Evolutionary conservation across 1,140 invertebrate genomes (phyloP), one percentile per base, ranked within the genome.

Genomic region (Globodera ellingtonae): DNA sequence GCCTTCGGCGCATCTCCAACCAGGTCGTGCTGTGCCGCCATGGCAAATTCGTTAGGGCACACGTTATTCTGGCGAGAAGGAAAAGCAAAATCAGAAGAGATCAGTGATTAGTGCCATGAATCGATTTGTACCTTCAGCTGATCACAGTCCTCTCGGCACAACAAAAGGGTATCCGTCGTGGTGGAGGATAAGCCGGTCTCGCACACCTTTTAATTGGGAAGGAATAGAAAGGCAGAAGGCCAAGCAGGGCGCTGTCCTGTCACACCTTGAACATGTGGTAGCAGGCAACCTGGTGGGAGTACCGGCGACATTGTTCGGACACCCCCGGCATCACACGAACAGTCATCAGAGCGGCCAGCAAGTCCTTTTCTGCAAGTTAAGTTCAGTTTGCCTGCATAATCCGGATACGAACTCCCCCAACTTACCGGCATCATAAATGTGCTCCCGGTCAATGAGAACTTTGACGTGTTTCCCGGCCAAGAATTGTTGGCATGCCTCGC

Each of bases 1-100:
- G 84, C 77, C 66, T 87, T 85, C 46, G 85, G 85, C 6, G 82
- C 83, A 78, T 85, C 84, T 6, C 84, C 84, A 2, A 85, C 81
- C 13, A 85, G 44, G 18, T 86, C 84, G 72, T 85, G 85, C 66
- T 86, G 83, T 72, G 85, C 84, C 47, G 84, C 84, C 83, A 85
- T 79, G 8, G 85, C 50, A 66, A 84, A 83, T 67, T 86, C 84
- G 46, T 79, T 83, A n/a, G 84, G 85, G 66, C 84, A 85, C 35
- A 85, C 65, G n/a, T 83, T 47, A 47, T 82, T 82, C 83, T 80
- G 9, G 1, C 13, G 50, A 79, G 35, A 65, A 66, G 44, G 62
- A 56, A 47, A 15, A 18, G 48, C 65, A 79, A 35, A 35, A 35
- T 73, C 24, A 73, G 70, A 73, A 21, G 8, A 6, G 8, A 73